Conservation (phyloP, 2,888 invertebrate genomes). For the Apantesis nais region DNA sequence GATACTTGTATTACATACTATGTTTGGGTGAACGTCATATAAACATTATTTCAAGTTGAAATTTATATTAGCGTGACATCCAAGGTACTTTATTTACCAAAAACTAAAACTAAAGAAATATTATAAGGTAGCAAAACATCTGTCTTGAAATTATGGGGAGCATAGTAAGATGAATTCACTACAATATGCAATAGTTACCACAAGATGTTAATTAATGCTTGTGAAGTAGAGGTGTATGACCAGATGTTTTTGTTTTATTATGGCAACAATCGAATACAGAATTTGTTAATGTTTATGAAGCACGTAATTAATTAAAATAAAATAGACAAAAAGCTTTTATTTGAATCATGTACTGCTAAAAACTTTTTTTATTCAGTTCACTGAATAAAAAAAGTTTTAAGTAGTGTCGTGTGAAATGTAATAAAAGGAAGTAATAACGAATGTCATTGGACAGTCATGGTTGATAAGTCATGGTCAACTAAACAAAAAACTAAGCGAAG, state of each 20-base stretch:
- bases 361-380: too few species aligned
- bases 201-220: too few species aligned
- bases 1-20: slow-evolving; percentile 60
- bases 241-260: slow-evolving; percentile 20
- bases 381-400: neutral
- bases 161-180: too few species aligned
- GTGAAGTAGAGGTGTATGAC: too few species aligned
- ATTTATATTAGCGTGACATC: neutral
- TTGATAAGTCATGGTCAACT: neutral
- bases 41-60: neutral
- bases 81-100: neutral
- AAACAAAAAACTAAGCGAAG: too few species aligned
- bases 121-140: slow-evolving; percentile 19
- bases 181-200: neutral
- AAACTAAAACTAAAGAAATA: slow-evolving; percentile 8
- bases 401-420: neutral
- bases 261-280: slow-evolving; percentile 13
- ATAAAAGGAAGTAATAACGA: neutral
- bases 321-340: neutral
- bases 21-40: slow-evolving; percentile 14
- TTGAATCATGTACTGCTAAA: neutral
- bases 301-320: neutral
- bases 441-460: neutral
- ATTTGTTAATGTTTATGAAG: neutral
- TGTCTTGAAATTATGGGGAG: slow-evolving; percentile 14